These are phyloP conservation scores for Artibeus jamaicensis DNA, from an alignment of 2,797 vertebrate species.

Conservation along the genomic window DNA sequence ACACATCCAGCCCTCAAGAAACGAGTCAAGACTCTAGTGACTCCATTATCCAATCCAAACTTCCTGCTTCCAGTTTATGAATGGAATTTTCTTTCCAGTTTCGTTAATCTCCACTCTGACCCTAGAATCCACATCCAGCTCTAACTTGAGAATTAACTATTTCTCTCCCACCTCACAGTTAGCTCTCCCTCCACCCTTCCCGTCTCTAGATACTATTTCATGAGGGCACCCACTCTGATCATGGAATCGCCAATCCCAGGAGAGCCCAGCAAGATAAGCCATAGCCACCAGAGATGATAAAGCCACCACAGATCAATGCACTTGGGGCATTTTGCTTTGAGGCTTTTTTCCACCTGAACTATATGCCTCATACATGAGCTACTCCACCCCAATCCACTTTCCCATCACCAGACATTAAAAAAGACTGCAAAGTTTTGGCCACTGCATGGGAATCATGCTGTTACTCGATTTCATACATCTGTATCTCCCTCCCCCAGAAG, in stretches of 20 bases:
- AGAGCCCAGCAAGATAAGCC: neutral
- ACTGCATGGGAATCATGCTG: neutral
- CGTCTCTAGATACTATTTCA: neutral
- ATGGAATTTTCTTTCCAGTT: neutral
- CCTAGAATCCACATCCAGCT: neutral
- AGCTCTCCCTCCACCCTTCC: neutral
- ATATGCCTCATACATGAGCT: neutral
- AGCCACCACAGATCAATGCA: neutral
- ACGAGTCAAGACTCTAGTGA: neutral
- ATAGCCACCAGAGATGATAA: neutral
- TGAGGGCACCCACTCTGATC: neutral
- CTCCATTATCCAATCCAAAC: neutral
- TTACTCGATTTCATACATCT: neutral
- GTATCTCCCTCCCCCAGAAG: conserved; percentile 19
- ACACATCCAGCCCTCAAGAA: neutral
- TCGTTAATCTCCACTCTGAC: neutral
- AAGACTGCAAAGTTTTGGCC: neutral
- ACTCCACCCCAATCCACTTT: neutral
- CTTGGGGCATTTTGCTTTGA: neutral
- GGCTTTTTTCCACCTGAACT: neutral
- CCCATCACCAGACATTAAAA: neutral
- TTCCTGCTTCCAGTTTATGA: neutral
- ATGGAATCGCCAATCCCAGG: neutral
- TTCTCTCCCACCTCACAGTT: neutral
- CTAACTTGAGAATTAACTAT: neutral